Evolutionary conservation across 2,888 invertebrate species (phyloP).

Genomic region (Brenthis hecate): DNA sequence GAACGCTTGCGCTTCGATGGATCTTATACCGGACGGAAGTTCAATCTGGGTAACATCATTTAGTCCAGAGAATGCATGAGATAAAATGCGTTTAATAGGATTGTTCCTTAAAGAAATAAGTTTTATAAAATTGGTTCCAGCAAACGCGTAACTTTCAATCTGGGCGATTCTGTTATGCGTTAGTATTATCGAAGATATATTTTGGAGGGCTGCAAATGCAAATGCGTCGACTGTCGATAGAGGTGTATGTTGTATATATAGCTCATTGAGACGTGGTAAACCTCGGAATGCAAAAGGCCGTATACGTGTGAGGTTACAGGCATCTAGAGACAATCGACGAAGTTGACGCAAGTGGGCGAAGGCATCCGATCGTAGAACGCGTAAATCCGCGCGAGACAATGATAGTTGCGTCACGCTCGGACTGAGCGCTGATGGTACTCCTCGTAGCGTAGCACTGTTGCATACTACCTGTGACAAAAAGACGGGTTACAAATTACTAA

Average conservation of each 20-base stretch:
- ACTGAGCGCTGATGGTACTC: slow-evolving; percentile 90
- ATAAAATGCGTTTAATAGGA: slow-evolving; percentile 89
- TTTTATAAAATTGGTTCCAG: slow-evolving; percentile 92
- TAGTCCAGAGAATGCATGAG: slow-evolving; percentile 92
- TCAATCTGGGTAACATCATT: slow-evolving; percentile 92
- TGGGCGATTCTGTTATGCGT: slow-evolving; percentile 87
- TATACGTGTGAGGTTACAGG: slow-evolving; percentile 92
- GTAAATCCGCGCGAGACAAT: slow-evolving; percentile 92
- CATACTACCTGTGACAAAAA: slow-evolving; percentile 88
- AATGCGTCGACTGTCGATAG: slow-evolving; percentile 90
- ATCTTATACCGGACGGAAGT: slow-evolving; percentile 89
- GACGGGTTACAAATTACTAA: neutral
- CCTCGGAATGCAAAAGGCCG: slow-evolving; percentile 93
- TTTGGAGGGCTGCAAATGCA: slow-evolving; percentile 92
- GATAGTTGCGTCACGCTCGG: slow-evolving; percentile 91
- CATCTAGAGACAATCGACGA: slow-evolving; percentile 91
- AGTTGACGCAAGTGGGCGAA: slow-evolving; percentile 91
- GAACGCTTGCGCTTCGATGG: slow-evolving; percentile 91
- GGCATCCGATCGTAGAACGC: slow-evolving; percentile 90
- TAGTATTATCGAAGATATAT: slow-evolving; percentile 87
- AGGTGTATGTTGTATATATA: slow-evolving; percentile 93
- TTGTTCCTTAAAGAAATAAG: slow-evolving; percentile 92
- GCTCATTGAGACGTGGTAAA: slow-evolving; percentile 87
- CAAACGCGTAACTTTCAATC: slow-evolving; percentile 91
- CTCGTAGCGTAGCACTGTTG: slow-evolving; percentile 91